Evolutionary conservation across 2,888 invertebrate genomes (phyloP).

Genomic region (Bhutanitis thaidina): DNA sequence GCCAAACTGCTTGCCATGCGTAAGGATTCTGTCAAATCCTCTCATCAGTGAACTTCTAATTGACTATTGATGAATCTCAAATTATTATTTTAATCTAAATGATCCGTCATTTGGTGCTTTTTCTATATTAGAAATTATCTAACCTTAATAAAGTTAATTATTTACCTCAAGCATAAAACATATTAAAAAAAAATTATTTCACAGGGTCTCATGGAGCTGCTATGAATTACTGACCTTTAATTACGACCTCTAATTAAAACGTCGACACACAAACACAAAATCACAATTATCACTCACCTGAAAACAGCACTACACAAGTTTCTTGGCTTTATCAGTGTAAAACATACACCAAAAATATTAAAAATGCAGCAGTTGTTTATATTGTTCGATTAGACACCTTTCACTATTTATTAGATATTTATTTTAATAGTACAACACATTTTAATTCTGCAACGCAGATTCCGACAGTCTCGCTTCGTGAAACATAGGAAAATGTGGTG

Average conservation of each 20-base stretch:
- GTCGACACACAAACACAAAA: slow-evolving; percentile 6
- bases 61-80: no score
- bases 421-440: slow-evolving; percentile 1
- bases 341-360: neutral
- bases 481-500: slow-evolving; percentile 31
- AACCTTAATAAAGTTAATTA: no score
- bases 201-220: no score
- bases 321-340: neutral
- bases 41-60: no score
- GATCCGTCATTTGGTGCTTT: no score
- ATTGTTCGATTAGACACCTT: neutral
- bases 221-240: neutral
- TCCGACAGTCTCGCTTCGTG: neutral
- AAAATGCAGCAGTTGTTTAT: neutral
- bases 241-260: neutral
- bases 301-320: slow-evolving; percentile 9
- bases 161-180: no score
- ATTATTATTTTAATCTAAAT: no score
- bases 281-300: slow-evolving; percentile 11
- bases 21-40: no score
- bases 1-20: no score
- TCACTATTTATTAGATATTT: neutral
- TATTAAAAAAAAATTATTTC: no score
- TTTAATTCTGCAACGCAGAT: neutral
- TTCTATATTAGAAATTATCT: no score